Evolutionary conservation across 2,113 vertebrate genomes (phyloP).

Genomic region (Picathartes gymnocephalus): DNA sequence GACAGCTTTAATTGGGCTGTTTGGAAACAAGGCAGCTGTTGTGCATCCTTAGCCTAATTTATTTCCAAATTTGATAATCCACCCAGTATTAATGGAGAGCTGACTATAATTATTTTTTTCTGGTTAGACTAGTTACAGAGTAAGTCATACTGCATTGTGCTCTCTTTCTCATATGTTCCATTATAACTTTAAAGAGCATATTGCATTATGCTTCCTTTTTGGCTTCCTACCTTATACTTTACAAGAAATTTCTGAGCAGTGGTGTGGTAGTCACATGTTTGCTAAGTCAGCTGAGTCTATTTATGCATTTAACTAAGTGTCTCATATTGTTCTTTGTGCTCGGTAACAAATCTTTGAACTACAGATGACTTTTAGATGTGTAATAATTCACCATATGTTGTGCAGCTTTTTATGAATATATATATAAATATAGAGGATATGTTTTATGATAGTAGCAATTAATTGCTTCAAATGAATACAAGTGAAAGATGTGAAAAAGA

Average conservation of each 20-base stretch:
- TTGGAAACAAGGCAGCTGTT: slow-evolving; percentile 45
- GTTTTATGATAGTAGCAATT: background rate
- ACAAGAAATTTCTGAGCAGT: slow-evolving; percentile 30
- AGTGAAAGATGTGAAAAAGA: background rate
- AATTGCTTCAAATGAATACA: background rate
- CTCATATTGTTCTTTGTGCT: background rate
- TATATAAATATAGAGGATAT: background rate
- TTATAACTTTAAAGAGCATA: slow-evolving; percentile 15
- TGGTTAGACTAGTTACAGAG: slow-evolving; percentile 29
- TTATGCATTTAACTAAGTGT: slow-evolving; percentile 10
- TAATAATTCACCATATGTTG: background rate
- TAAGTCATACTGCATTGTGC: slow-evolving; percentile 14
- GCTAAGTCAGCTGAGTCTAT: slow-evolving; percentile 32
- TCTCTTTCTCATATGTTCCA: slow-evolving; percentile 24
- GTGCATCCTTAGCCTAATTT: slow-evolving; percentile 24
- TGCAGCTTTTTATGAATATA: background rate
- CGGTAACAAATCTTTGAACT: background rate
- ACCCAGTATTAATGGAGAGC: slow-evolving; percentile 37
- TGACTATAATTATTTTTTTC: slow-evolving; percentile 51
- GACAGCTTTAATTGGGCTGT: slow-evolving; percentile 28
- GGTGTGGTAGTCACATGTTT: slow-evolving; percentile 23
- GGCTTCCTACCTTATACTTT: slow-evolving; percentile 37
- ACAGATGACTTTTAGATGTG: background rate
- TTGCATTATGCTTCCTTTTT: slow-evolving; percentile 50
- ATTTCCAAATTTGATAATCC: slow-evolving; percentile 63